These are phyloP conservation scores for Harpalus rufipes DNA, from an alignment of 2,888 invertebrate species.

Conservation along the genomic window DNA sequence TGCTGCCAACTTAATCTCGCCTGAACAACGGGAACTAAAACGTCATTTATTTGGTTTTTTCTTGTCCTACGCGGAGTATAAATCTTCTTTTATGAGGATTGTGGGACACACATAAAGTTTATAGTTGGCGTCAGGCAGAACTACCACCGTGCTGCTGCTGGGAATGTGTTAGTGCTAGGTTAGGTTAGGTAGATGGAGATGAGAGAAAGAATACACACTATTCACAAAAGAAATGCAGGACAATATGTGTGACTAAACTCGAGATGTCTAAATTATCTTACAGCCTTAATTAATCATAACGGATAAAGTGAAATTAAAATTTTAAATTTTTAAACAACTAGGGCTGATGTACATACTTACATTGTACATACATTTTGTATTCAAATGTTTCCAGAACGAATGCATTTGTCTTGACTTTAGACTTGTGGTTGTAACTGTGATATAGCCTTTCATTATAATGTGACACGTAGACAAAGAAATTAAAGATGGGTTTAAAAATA, in stretches of 20 bases:
- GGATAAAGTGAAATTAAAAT: neutral
- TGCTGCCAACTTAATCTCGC: constrained; percentile 66
- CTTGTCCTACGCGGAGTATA: constrained; percentile 61
- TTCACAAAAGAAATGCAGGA: constrained; percentile 48
- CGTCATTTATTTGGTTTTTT: constrained; percentile 67
- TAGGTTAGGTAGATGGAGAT: neutral
- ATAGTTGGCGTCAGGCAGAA: constrained; percentile 63
- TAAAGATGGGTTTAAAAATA: too few species aligned
- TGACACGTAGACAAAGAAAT: too few species aligned
- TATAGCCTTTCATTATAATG: too few species aligned
- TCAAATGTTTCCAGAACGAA: too few species aligned
- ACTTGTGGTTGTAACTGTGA: too few species aligned
- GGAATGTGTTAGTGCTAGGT: constrained; percentile 11
- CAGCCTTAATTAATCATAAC: neutral
- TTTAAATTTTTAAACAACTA: constrained; percentile 3
- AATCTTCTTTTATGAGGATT: constrained; percentile 67
- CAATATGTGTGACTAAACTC: constrained; percentile 19
- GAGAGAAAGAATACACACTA: constrained; percentile 75
- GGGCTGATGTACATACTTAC: neutral
- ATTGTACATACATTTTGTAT: too few species aligned
- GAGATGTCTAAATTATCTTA: constrained; percentile 48
- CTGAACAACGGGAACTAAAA: constrained; percentile 67
- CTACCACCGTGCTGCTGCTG: constrained; percentile 54
- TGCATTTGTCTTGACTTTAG: too few species aligned
- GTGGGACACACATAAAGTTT: constrained; percentile 67